Conservation (phyloP, 2,797 vertebrate species). For the Sciaenops ocellatus region DNA sequence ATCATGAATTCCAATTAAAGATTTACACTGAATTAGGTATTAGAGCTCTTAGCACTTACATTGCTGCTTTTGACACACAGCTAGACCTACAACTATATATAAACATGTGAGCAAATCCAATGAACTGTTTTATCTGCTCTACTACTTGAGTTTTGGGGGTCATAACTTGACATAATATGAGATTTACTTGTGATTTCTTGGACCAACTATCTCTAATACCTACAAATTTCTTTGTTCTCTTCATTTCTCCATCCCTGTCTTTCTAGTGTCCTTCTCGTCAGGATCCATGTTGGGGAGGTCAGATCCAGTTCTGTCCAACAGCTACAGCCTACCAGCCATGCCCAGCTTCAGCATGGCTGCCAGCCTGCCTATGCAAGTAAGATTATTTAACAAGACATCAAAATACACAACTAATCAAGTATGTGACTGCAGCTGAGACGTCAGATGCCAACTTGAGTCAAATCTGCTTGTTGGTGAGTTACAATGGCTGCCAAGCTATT, state of each 20-base stretch:
- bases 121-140: not conserved
- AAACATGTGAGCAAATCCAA: not conserved
- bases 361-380: constrained; percentile 99
- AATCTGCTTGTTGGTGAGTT: too few species aligned
- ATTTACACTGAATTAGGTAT: not conserved
- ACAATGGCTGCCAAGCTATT: too few species aligned
- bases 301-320: constrained; percentile 96
- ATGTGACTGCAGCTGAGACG: too few species aligned
- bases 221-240: constrained; percentile 14
- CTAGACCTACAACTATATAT: not conserved
- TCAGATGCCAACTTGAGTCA: too few species aligned
- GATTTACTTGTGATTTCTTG: not conserved
- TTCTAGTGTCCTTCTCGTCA: constrained; percentile 94
- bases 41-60: not conserved
- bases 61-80: not conserved
- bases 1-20: not conserved
- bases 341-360: constrained; percentile 98
- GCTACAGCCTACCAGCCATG: constrained; percentile 96
- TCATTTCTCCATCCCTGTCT: not conserved
- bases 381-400: constrained; percentile 46
- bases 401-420: not conserved
- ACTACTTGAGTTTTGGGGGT: not conserved
- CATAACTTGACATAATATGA: not conserved
- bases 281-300: constrained; percentile 97
- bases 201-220: not conserved